Percentiles rank a stretch among this genome's conserved stretches.
Evolutionary conservation across 2,888 invertebrate species (phyloP).

Genomic region (Phorcus lineatus): DNA sequence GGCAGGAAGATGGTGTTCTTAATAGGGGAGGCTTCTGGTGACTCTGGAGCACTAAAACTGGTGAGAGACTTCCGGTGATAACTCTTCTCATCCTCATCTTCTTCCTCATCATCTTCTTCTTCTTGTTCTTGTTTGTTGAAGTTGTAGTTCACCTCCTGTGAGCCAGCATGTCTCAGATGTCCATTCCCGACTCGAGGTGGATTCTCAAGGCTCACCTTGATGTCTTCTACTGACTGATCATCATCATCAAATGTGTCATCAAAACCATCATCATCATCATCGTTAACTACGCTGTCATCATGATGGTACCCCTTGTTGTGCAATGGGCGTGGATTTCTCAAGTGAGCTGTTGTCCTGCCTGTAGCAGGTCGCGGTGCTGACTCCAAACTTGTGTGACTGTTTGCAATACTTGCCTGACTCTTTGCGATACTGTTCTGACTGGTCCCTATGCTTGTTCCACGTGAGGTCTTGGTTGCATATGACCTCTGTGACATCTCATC

Average conservation of each 20-base stretch:
- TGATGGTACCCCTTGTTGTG: not conserved
- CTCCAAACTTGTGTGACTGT: not conserved
- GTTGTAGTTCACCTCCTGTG: constrained; percentile 33
- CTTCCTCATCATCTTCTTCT: constrained; percentile 34
- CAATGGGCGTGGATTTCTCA: not conserved
- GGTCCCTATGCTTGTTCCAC: constrained; percentile 1
- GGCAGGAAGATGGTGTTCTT: constrained; percentile 32
- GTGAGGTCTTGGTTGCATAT: constrained; percentile 41
- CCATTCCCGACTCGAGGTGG: constrained; percentile 11
- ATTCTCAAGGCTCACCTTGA: constrained; percentile 22
- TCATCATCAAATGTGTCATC: constrained; percentile 49
- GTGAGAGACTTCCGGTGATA: constrained; percentile 52
- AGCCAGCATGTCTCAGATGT: not conserved
- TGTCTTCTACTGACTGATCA: constrained; percentile 44
- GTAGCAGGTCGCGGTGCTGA: not conserved
- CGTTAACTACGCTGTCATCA: constrained; percentile 12
- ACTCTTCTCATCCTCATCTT: constrained; percentile 27
- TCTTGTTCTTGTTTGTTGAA: constrained; percentile 38
- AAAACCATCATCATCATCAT: constrained; percentile 37
- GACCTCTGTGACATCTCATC: constrained; percentile 41
- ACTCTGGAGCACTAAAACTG: constrained; percentile 56
- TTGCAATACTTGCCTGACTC: not conserved
- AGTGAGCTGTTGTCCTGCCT: not conserved
- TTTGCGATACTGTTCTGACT: not conserved
- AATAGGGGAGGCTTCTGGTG: constrained; percentile 30